A percentile compares a stretch with the other conserved stretches of the same genome.
Conservation (phyloP, 2,113 vertebrate species). For the Progne subis region DNA sequence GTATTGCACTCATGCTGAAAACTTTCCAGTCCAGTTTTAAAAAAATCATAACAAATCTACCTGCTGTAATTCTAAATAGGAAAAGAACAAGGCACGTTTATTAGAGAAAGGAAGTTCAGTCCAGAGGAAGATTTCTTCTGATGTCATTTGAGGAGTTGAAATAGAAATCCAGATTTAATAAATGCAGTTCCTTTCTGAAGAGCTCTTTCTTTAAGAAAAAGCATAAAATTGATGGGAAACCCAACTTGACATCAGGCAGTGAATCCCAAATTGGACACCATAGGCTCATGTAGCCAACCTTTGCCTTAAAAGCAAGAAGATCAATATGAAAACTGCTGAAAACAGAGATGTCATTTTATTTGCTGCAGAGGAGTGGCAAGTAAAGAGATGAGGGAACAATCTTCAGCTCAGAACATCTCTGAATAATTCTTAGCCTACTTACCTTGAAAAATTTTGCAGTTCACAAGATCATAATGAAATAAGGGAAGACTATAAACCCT, state of each 20-base stretch:
- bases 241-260: rapidly evolving
- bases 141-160: neutral
- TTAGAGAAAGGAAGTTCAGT: neutral
- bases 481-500: constrained; percentile 16
- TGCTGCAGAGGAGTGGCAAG: neutral
- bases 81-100: neutral
- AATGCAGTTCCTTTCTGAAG: neutral
- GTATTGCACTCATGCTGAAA: neutral
- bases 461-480: constrained; percentile 21
- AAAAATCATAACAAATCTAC: neutral
- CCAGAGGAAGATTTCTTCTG: neutral
- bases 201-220: neutral
- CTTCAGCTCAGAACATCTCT: neutral
- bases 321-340: neutral
- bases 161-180: neutral
- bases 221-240: neutral
- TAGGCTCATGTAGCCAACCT: neutral
- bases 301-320: neutral
- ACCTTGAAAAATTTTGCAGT: neutral
- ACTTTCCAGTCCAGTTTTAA: neutral
- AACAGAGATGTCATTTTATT: neutral
- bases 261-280: neutral
- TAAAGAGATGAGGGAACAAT: neutral
- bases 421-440: neutral
- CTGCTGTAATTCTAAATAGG: neutral